Conservation (phyloP, 2,888 invertebrate genomes). For the Anaspis maculata region DNA sequence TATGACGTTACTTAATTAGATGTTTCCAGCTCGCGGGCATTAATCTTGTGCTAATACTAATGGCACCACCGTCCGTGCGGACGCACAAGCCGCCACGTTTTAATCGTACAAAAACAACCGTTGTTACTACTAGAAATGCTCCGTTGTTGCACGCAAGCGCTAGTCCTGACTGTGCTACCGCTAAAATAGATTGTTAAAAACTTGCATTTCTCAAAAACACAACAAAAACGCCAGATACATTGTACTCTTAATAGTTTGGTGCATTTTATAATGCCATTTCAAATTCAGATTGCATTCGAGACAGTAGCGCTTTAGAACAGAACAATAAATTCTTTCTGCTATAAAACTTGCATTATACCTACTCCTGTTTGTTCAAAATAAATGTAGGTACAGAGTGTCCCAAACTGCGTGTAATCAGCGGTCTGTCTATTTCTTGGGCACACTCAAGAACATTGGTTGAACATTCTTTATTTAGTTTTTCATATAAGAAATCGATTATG, state of each 20-base stretch:
- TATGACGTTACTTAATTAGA: conserved; percentile 36
- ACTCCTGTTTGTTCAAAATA: too few species aligned
- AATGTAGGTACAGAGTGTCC: too few species aligned
- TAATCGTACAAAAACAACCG: conserved; percentile 26
- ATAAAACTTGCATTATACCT: conserved; percentile 21
- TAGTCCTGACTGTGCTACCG: too few species aligned
- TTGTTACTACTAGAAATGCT: conserved; percentile 8
- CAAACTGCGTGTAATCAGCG: too few species aligned
- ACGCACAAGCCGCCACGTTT: conserved; percentile 19
- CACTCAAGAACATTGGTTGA: too few species aligned
- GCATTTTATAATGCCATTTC: conserved; percentile 21
- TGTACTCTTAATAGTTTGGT: conserved; percentile 19
- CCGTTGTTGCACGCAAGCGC: conserved; percentile 7
- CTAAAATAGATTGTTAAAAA: too few species aligned
- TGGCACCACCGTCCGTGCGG: conserved; percentile 25
- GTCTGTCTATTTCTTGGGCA: too few species aligned
- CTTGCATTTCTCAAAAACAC: too few species aligned
- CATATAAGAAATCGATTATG: too few species aligned
- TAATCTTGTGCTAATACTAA: conserved; percentile 31
- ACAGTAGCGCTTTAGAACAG: conserved; percentile 16
- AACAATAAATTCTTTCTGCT: conserved; percentile 21
- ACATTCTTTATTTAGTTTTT: too few species aligned
- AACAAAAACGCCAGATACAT: too few species aligned
- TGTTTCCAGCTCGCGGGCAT: conserved; percentile 29
- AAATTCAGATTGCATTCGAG: conserved; percentile 23